Evolutionary conservation across 2,888 invertebrate genomes (phyloP).

Genomic region (Acanthopleura granulata): DNA sequence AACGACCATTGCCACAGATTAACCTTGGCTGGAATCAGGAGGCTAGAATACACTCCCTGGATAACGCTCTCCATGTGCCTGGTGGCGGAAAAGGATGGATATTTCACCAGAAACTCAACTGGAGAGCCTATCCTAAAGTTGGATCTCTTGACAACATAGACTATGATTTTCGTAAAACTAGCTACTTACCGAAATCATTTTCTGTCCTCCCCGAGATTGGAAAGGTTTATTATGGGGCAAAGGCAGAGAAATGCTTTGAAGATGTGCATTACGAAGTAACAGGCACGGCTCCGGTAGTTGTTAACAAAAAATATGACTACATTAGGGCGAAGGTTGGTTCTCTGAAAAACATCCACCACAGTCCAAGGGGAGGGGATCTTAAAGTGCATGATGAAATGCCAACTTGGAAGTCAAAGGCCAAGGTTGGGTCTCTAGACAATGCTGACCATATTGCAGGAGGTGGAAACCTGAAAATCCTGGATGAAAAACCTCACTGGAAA

Average conservation of each 20-base stretch:
- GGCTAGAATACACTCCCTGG: conserved; percentile 21
- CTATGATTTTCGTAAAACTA: neutral
- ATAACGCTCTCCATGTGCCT: conserved; percentile 20
- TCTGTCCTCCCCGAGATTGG: neutral
- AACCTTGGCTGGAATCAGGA: conserved; percentile 18
- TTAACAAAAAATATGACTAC: neutral
- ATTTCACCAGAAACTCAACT: conserved; percentile 5
- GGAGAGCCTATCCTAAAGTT: conserved; percentile 20
- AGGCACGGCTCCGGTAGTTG: neutral
- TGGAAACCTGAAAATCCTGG: conserved; percentile 17
- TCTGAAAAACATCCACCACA: conserved; percentile 7
- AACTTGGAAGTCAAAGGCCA: conserved; percentile 8
- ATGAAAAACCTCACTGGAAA: conserved; percentile 20
- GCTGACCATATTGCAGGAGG: conserved; percentile 18
- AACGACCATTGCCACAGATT: neutral
- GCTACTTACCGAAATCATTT: neutral
- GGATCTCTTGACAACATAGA: conserved; percentile 20
- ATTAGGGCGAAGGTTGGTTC: conserved; percentile 19
- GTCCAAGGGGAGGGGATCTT: conserved; percentile 15
- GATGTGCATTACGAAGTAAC: conserved; percentile 13
- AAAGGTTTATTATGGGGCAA: conserved; percentile 9
- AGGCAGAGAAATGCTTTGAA: neutral
- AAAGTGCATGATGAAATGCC: neutral
- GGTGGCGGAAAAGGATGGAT: conserved; percentile 20
- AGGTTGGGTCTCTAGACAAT: conserved; percentile 22